Evolutionary conservation across 1,140 invertebrate genomes (phyloP), one percentile per base, ranked within the genome.

Genomic region (Diachasmimorpha longicaudata): DNA sequence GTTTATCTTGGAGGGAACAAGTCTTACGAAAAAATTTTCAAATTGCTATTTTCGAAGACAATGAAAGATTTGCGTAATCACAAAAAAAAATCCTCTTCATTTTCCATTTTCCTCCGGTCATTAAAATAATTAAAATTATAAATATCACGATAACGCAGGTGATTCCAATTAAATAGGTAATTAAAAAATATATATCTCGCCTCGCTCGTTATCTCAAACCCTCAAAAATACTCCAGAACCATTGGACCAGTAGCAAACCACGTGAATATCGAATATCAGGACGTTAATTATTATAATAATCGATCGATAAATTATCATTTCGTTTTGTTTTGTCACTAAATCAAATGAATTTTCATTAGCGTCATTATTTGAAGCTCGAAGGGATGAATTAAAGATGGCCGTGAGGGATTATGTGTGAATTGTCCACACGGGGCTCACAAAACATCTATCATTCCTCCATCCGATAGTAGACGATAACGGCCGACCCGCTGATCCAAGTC

Each of bases 381-480:
- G 75, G 74, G 78, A 77, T 77, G 78, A 79, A 77, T 72, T 39
- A 68, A 76, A 79, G 81, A 79, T 85, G 87, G 86, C 23, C 23
- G 58, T 82, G 83, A 52, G 37, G 72, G 31, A 63, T 72, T 21
- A 36, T 70, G 74, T n/a, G 63, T 31, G 70, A 70, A 36, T 44
- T 70, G 80, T 82, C 77, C 86, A 87, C 80, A 84, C 72, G 81
- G 84, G 74, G 81, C 82, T 89, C 87, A 89, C 84, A 85, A 87
- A 85, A 89, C 84, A 84, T 89, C 87, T 85, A 89, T 89, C 86
- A 89, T 88, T 83, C 87, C 88, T 87, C 88, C 88, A 80, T 90
- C 89, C 70, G 89, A 90, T 66, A 90, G 87, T 85, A 90, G 89
- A 81, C 89, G 89, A 81, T 90, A 90, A 74, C 89, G 88, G 83